Evolutionary conservation across 2,797 vertebrate genomes (phyloP), one percentile per base, ranked within the genome.

Genomic region (Neopelma chrysocephalum): DNA sequence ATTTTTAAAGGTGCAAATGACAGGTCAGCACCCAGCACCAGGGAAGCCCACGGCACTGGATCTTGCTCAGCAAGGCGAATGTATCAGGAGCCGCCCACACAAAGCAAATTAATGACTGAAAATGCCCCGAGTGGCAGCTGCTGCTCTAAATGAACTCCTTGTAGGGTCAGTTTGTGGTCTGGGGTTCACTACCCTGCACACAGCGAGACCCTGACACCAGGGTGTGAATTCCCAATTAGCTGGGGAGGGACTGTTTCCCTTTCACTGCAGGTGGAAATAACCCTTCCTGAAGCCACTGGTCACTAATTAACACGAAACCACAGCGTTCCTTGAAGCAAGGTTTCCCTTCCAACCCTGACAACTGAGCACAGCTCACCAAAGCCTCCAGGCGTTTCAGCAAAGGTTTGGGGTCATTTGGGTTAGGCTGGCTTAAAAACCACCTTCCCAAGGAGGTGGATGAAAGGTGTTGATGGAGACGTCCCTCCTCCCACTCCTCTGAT

Each of bases 391-490:
- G 7, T 47, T 87, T 87, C 77, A 78, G 62, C 71, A 71, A 25
- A 77, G 62, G 8, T 72, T 47, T 53, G 72, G 71, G 89, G 77
- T 94, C 85, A 16, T 38, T 76, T 51, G 73, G 82, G 68, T 87
- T 64, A 75, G 77, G 20, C 51, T 2, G 15, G 79, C 42, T 93
- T 58, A 77, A 87, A 92, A 80, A n/a, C 27, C 29, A 48, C 83
- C 69, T 94, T 87, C 51, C 21, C 1, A 22, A 82, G 65, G 70
- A 53, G 83, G n/a, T 3, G 25, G 61, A 60, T 81, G 69, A 57
- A 72, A 89, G 42, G 51, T 57, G 65, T 51, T 0, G 2, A 29
- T 34, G 3, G 36, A 53, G 26, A 62, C 0, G 0, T 45, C 43
- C 43, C 47, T 72, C 58, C 42, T 77, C 58, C 69, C 12, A 1